These are phyloP conservation scores for Rattus norvegicus DNA, from an alignment of 2,113 vertebrate species.

Conservation along the genomic window GRCr8 NC_086028.1:99950001-99950500, in stretches of 20 bases:
- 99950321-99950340: background rate
- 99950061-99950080: background rate
- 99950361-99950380: background rate
- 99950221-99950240: background rate
- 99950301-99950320: background rate
- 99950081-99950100: background rate
- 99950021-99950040: background rate
- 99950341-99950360: fast-evolving
- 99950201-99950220: background rate
- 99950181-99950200: background rate
- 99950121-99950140: background rate
- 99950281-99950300: background rate
- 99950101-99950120: background rate
- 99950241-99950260: background rate
- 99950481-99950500: fast-evolving
- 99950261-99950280: background rate
- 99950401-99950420: fast-evolving
- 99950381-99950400: background rate
- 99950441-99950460: background rate
- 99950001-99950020: background rate
- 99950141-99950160: background rate
- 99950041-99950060: background rate
- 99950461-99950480: background rate
- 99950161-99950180: background rate
- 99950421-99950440: background rate